These are phyloP conservation scores for Elymnias hypermnestra DNA, from an alignment of 1,140 invertebrate genomes.

Conservation along the genomic window DNA sequence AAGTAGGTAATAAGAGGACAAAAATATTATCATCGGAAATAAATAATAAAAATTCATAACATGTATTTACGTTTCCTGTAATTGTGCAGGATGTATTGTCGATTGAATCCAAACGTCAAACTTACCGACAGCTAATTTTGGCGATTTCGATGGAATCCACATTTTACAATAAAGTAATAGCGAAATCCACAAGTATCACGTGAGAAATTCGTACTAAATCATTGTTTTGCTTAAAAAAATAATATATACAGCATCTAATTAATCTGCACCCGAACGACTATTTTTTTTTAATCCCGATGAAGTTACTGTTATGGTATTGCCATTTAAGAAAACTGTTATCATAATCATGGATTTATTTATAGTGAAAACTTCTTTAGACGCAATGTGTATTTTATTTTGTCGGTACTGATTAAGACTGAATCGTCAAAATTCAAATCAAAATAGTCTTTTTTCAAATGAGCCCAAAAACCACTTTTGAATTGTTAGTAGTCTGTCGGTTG, in stretches of 20 bases:
- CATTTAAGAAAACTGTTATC: too few species aligned
- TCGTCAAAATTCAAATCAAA: too few species aligned
- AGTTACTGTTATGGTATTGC: too few species aligned
- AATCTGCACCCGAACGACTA: conserved; percentile 10
- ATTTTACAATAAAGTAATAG: conserved; percentile 28
- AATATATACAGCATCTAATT: conserved; percentile 19
- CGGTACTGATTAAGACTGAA: too few species aligned
- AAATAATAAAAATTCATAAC: conserved; percentile 46
- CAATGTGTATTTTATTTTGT: too few species aligned
- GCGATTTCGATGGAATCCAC: conserved; percentile 63
- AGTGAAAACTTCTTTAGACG: too few species aligned
- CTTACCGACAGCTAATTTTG: conserved; percentile 66
- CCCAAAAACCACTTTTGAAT: too few species aligned
- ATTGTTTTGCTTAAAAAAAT: conserved; percentile 24
- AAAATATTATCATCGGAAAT: conserved; percentile 13
- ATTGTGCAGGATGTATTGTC: conserved; percentile 63
- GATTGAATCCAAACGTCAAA: conserved; percentile 48
- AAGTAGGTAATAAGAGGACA: too few species aligned
- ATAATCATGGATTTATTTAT: too few species aligned
- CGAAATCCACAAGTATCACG: conserved; percentile 11
- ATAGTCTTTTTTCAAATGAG: too few species aligned
- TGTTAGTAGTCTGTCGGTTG: too few species aligned
- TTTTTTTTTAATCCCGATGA: conserved; percentile 6
- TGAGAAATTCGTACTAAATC: conserved; percentile 16
- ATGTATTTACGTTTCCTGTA: conserved; percentile 63